Evolutionary conservation across 2,888 invertebrate genomes (phyloP), one percentile per base, ranked within the genome.

Genomic region (Caenorhabditis uteleia): DNA sequence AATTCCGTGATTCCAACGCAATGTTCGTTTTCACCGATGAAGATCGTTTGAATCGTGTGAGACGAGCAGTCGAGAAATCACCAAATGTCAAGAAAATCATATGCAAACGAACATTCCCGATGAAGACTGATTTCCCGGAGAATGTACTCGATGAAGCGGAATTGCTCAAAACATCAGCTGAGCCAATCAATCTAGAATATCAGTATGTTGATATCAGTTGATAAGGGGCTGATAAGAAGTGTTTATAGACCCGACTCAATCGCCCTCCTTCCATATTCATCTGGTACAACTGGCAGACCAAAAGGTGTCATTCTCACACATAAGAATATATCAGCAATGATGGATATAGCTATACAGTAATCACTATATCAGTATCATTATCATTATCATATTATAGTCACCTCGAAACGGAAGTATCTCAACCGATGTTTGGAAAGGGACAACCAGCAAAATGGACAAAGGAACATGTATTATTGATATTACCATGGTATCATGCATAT

Each of bases 271-370:
- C 74, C 70, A 2, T 74, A 70, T 40, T 74, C 74, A 8, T 68
- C 68, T 83, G 91, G 91, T 1, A 93, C 93, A 0, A 79, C 79
- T 3, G 79, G 79, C 2, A 46, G 69, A 14, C 77, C 78, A 1
- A 78, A 79, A 55, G 79, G 78, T 7, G 75, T 74, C 12, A 61
- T 73, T 65, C 43, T 79, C 26, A 71, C 72, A 7, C 78, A 79
- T 55, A 48, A 33, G 27, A 78, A 75, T 50, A 61, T 75, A 25
- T 54, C 62, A 1, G 61, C 78, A 14, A 75, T 75, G 69, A 33
- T 77, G 21, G 69, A 70, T 26, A 54, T 77, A 21, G 59, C 64
- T 21, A 58, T 55, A 3, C 42, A 50, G 74, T 72, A 46, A 56
- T n/a, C 33, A 2, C n/a, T n/a, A n/a, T n/a, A n/a, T n/a, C n/a